phyloP scores from a whole-genome alignment of 2,888 invertebrate genomes.

The Drosophila hamatofila region DNA sequence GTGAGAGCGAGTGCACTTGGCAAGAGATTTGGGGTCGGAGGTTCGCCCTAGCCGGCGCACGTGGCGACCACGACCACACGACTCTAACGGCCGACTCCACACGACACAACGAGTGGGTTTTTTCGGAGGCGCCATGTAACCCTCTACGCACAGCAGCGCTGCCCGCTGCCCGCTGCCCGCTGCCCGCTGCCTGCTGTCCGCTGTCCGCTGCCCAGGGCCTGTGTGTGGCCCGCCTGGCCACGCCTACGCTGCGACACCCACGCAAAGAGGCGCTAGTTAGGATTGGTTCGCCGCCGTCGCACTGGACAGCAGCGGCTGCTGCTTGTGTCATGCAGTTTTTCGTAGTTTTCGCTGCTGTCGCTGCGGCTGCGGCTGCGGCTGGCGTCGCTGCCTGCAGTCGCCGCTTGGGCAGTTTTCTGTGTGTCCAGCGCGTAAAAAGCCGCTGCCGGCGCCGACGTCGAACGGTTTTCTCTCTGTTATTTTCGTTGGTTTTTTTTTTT shows the following conservation, averaged over 20 bases:
- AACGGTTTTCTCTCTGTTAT: conserved; percentile 21
- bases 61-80: conserved; percentile 62
- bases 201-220: conserved; percentile 27
- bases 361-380: conserved; percentile 36
- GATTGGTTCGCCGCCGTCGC: conserved; percentile 71
- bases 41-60: conserved; percentile 57
- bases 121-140: conserved; percentile 51
- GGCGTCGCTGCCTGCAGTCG: conserved; percentile 27
- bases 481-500: not conserved
- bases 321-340: conserved; percentile 56
- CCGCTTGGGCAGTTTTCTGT: conserved; percentile 62
- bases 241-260: conserved; percentile 79
- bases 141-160: conserved; percentile 48
- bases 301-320: conserved; percentile 63
- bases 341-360: conserved; percentile 29
- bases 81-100: conserved; percentile 8
- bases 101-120: conserved; percentile 29
- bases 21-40: not conserved
- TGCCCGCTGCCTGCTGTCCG: conserved; percentile 16
- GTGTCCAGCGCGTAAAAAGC: conserved; percentile 78
- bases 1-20: conserved; percentile 4
- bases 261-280: conserved; percentile 75
- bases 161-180: conserved; percentile 9
- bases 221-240: conserved; percentile 66
- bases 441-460: conserved; percentile 61